Evolutionary conservation across 2,797 vertebrate genomes (phyloP).

Genomic region (Rhinichthys osculus): DNA sequence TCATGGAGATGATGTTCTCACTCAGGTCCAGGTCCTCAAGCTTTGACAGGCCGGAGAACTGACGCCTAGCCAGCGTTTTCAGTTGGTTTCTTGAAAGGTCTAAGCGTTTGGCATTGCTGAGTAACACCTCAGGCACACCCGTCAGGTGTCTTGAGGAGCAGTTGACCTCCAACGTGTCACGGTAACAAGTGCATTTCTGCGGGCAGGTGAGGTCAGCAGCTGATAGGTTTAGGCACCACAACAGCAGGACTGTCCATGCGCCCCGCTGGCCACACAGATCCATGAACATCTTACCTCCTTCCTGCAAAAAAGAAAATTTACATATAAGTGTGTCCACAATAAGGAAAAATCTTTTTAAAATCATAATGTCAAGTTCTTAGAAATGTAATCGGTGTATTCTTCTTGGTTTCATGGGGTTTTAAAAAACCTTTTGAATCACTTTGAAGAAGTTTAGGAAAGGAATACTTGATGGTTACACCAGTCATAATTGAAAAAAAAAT

Average conservation of each 20-base stretch:
- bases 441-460: not conserved
- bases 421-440: not conserved
- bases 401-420: too few species aligned
- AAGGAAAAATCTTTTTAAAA: not conserved
- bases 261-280: slow-evolving; percentile 76
- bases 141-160: slow-evolving; percentile 84
- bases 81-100: slow-evolving; percentile 87
- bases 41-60: slow-evolving; percentile 81
- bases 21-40: slow-evolving; percentile 89
- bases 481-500: not conserved
- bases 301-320: slow-evolving; percentile 63
- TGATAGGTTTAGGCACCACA: slow-evolving; percentile 69
- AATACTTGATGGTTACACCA: not conserved
- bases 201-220: slow-evolving; percentile 73
- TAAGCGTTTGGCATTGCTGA: slow-evolving; percentile 77
- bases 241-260: slow-evolving; percentile 73
- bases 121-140: slow-evolving; percentile 80
- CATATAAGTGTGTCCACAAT: not conserved
- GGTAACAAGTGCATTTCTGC: slow-evolving; percentile 79
- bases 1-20: slow-evolving; percentile 84
- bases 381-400: not conserved
- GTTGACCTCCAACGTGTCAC: slow-evolving; percentile 78
- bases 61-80: slow-evolving; percentile 82
- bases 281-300: slow-evolving; percentile 80
- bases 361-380: not conserved